A percentile compares a stretch with the other conserved stretches of the same genome.
These are phyloP conservation scores for Lasioglossum malachurum DNA, from an alignment of 2,888 invertebrate genomes.

Conservation along the genomic window DNA sequence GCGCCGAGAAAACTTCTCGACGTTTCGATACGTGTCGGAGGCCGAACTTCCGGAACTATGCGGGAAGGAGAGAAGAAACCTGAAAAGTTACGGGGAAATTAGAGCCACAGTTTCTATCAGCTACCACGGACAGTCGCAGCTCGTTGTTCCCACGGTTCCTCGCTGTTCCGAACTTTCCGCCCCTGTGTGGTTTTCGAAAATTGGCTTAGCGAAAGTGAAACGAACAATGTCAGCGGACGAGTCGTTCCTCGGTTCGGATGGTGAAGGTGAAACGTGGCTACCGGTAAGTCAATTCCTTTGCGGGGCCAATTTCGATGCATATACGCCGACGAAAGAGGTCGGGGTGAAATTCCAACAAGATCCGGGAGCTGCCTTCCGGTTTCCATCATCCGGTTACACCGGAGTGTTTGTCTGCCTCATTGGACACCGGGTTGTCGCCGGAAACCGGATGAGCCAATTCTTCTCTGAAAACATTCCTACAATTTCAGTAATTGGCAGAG, in stretches of 20 bases:
- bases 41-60: constrained; percentile 60
- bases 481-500: too few species aligned
- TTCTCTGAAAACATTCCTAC: neutral
- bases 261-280: neutral
- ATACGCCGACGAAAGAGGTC: neutral
- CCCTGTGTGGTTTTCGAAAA: constrained; percentile 58
- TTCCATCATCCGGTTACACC: neutral
- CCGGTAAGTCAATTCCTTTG: neutral
- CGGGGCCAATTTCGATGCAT: neutral
- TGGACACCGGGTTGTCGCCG: too few species aligned
- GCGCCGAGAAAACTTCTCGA: constrained; percentile 42
- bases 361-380: neutral
- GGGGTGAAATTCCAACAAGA: constrained; percentile 2
- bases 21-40: constrained; percentile 45
- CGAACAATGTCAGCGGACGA: constrained; percentile 38
- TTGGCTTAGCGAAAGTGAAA: constrained; percentile 66
- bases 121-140: constrained; percentile 28
- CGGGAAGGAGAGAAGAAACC: constrained; percentile 45
- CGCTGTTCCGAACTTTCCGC: constrained; percentile 54
- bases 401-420: neutral
- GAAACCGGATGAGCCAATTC: neutral
- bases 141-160: constrained; percentile 43
- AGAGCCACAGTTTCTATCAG: constrained; percentile 43
- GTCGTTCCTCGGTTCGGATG: neutral
- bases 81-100: constrained; percentile 70